Evolutionary conservation across 1,140 invertebrate species (phyloP).

Genomic region (Metopolophium dirhodum): DNA sequence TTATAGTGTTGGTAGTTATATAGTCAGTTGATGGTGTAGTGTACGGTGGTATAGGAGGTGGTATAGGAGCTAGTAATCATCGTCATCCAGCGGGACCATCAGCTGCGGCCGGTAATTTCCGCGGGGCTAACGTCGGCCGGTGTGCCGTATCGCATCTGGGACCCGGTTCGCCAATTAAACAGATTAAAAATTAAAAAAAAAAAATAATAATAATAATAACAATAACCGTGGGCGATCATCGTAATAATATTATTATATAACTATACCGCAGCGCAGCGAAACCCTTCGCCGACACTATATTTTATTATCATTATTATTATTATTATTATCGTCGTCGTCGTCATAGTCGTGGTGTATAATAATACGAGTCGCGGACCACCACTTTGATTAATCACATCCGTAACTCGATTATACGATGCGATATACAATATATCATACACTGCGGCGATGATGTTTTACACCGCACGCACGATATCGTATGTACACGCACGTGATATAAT

Average conservation of each 20-base stretch:
- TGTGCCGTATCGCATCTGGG: conserved; percentile 36
- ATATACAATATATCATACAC: neutral
- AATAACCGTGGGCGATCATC: neutral
- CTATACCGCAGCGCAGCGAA: neutral
- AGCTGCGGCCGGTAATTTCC: conserved; percentile 55
- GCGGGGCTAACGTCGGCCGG: conserved; percentile 10
- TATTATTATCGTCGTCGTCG: neutral
- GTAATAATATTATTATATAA: neutral
- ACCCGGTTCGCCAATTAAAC: conserved; percentile 54
- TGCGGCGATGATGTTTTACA: neutral
- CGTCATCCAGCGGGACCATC: neutral
- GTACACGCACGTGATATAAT: neutral
- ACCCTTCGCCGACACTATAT: neutral
- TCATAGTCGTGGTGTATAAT: neutral
- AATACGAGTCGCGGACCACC: neutral
- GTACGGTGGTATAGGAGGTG: neutral
- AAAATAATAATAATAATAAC: neutral
- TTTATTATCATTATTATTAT: conserved; percentile 15
- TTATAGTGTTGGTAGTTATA: neutral
- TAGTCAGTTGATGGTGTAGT: neutral
- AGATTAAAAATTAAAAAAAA: conserved; percentile 55
- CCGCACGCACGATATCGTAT: neutral
- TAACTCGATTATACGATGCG: neutral
- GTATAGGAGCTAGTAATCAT: neutral
- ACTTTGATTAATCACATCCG: conserved; percentile 41